Conservation (phyloP, 2,113 vertebrate species). For the Chlamydotis undulata region DNA sequence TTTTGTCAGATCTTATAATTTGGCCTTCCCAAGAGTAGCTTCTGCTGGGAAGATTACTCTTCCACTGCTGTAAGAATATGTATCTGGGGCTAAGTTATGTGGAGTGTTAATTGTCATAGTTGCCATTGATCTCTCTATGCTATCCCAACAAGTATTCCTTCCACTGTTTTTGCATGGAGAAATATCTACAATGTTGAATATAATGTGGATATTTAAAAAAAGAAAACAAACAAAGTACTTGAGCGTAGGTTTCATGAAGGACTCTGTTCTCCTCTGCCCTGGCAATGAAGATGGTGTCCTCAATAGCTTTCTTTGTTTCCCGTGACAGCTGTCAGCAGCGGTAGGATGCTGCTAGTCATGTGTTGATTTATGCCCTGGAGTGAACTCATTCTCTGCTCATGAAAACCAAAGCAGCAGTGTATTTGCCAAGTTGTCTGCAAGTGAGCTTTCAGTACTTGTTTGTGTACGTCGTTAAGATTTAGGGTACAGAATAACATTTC, state of each 20-base stretch:
- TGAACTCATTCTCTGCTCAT: background rate
- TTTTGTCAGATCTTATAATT: background rate
- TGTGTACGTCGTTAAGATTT: background rate
- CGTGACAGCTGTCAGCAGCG: background rate
- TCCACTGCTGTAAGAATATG: background rate
- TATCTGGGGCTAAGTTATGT: background rate
- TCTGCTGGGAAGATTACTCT: background rate
- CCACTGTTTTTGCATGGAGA: background rate
- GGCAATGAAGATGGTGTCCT: background rate
- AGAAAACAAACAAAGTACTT: background rate
- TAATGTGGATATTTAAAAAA: background rate
- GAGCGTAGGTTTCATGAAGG: background rate
- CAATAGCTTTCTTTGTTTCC: background rate
- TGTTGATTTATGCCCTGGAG: background rate
- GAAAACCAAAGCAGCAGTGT: background rate
- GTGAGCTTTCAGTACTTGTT: background rate
- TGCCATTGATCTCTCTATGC: background rate
- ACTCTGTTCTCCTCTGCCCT: background rate
- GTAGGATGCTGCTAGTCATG: background rate
- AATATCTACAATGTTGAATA: background rate
- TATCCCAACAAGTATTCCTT: background rate
- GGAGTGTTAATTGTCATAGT: background rate
- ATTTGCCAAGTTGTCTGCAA: background rate
- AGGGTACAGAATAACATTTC: background rate
- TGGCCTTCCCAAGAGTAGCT: background rate